Conservation (phyloP, 2,888 invertebrate species). For the Pseudanteris insignis region DNA sequence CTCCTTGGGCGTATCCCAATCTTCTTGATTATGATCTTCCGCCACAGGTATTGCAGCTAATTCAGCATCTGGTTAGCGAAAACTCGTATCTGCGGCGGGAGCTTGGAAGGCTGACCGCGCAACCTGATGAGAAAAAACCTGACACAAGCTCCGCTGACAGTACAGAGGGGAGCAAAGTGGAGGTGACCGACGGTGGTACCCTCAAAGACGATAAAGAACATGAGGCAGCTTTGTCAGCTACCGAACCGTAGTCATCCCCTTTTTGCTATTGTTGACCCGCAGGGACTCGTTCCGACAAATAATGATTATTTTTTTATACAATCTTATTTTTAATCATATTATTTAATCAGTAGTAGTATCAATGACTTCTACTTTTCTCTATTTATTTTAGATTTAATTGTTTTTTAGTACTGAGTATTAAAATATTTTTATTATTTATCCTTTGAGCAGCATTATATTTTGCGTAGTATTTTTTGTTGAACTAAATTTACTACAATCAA, state of each 20-base stretch:
- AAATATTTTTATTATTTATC: too few relatives aligned
- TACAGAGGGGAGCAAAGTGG: constrained; percentile 55
- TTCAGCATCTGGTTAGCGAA: constrained; percentile 34
- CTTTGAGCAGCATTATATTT: too few relatives aligned
- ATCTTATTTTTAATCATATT: neutral
- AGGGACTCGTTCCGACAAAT: constrained; percentile 2
- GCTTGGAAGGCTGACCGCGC: constrained; percentile 52
- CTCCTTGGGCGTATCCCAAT: constrained; percentile 44
- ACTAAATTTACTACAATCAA: too few relatives aligned
- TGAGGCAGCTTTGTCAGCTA: constrained; percentile 41
- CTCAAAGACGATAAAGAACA: constrained; percentile 51
- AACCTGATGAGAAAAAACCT: constrained; percentile 36
- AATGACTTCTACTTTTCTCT: too few relatives aligned
- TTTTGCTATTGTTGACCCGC: neutral
- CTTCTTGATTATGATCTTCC: constrained; percentile 39
- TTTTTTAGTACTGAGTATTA: too few relatives aligned
- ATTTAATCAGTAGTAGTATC: too few relatives aligned
- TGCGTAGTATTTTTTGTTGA: too few relatives aligned
- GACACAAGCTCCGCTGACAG: constrained; percentile 59
- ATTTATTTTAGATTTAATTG: too few relatives aligned
- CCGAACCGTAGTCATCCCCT: constrained; percentile 19
- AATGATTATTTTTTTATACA: constrained; percentile 1
- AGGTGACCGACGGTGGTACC: constrained; percentile 45
- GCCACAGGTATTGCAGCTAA: constrained; percentile 30
- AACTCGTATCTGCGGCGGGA: constrained; percentile 49